Evolutionary conservation across 2,113 vertebrate species (phyloP).

Genomic region (Pseudonaja textilis): DNA sequence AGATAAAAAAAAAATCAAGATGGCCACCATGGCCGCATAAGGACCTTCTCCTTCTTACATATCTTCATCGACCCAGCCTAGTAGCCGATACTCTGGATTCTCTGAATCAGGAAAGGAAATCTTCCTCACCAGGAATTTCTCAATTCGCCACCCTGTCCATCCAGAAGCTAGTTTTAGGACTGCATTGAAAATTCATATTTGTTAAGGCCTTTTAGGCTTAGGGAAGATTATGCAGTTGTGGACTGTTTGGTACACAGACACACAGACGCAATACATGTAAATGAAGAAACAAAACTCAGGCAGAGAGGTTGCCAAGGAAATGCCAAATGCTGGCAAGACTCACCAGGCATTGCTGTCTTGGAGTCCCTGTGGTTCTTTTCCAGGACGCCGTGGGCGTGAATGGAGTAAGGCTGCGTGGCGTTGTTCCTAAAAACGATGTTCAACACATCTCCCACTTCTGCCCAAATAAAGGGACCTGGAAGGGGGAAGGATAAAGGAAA

Average conservation of each 20-base stretch:
- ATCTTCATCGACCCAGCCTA: neutral
- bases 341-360: constrained; percentile 66
- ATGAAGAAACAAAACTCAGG: neutral
- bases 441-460: constrained; percentile 74
- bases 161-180: neutral
- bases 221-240: neutral
- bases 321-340: constrained; percentile 17
- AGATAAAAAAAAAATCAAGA: neutral
- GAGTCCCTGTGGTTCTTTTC: constrained; percentile 46
- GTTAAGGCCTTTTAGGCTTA: neutral
- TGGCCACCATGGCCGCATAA: neutral
- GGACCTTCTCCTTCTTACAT: neutral
- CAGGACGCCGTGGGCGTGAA: constrained; percentile 73
- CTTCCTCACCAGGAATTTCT: neutral
- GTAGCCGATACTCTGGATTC: neutral
- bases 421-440: constrained; percentile 77
- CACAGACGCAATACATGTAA: neutral
- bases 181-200: neutral
- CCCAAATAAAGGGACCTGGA: constrained; percentile 74
- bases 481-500: constrained; percentile 1
- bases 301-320: neutral
- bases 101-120: neutral
- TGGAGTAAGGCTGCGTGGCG: constrained; percentile 68
- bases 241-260: neutral
- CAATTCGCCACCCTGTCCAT: neutral